Evolutionary conservation across 1,140 invertebrate genomes (phyloP), one percentile per base, ranked within the genome.

Genomic region (Condylostylus longicornis): DNA sequence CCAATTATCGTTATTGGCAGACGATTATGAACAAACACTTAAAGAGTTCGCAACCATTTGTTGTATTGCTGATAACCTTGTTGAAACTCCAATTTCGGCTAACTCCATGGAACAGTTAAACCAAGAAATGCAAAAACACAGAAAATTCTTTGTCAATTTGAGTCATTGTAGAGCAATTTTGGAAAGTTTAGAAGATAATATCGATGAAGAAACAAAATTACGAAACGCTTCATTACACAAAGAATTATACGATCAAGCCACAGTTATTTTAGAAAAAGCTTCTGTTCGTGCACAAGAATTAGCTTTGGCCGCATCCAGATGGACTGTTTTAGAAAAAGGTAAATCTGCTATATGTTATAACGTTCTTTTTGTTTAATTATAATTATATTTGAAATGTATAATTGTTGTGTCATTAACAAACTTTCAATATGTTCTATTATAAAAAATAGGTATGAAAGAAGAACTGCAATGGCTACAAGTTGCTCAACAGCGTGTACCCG

Each of bases 111-210:
- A 79, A 46, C 77, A 85, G 47, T 59, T 88, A 8, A 79, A 82
- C 47, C 80, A 86, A 48, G 84, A 87, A 63, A 82, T 88, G 61
- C 81, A 86, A 45, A 88, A 84, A 50, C 82, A 87, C 51, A 69
- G 82, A 28, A 85, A 84, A 50, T 87, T 88, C 61, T 88, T 89
- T 50, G 77, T 83, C 0, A 86, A 85, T 47, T 58, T 90, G 8
- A 86, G 82, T 48, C 82, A 87, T 40, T 88, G 84, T 47, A 69
- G 78, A 47, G 75, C 75, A 17, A 82, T 87, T 42, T 60, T 90
- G 14, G 83, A 88, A 58, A 85, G 82, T 1, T 53, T 89, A 12
- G 83, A 87, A 59, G 75, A 76, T 42, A 82, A 85, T 58, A 63
- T 88, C 10, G 84, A 88, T 50, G 67, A 63, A 13, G 80, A 82